Base-by-base conservation (phyloP, 2,888 invertebrate species). In the Elgonia sp. region DNA sequence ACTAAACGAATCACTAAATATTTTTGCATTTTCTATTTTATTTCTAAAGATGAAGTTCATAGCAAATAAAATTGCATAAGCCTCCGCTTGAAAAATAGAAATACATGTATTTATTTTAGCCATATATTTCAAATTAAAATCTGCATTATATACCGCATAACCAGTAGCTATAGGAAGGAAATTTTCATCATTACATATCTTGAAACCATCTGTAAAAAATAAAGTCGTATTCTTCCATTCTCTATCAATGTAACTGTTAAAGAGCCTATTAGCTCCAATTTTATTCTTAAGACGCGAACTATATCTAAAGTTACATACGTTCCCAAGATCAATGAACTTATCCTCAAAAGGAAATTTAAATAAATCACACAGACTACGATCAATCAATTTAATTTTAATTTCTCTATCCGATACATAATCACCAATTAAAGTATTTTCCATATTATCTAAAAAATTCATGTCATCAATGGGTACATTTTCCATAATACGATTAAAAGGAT, bases 41-140 rank as follows among this genome's bases (percentile, higher is more conserved):
- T 67, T 67, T 9, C 8, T 20, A 1, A 67, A 20, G 7, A 42
- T 20, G 42, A 42, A 67, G 18, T 67, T 67, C 6, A 67, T 9
- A 18, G 67, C 7, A 20, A 18, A n/a, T 46, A 67, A 67, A 67
- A 67, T 67, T 5, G 67, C 46, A 42, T 9, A 67, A 0, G 42
- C 67, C 16, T 67, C 67, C 10, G 67, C 67, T 12, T 67, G 67
- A 16, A 67, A 67, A 12, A 67, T 67, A 20, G 67, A 67, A 67
- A 20, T 42, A 42, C 14, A 20, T 46, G 42, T 21, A 42, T 67
- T 42, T 9, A 67, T 67, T 42, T 46, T 67, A 67, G 46, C 67
- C 14, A 16, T 63, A 63, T 39, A 63, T 63, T 67, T 67, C 20
- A 67, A 39, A n/a, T 63, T 37, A 39, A 8, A n/a, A 7, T 20